Evolutionary conservation across 2,113 vertebrate species (phyloP), one percentile per base, ranked within the genome.

Genomic region (Centropus unirufus): DNA sequence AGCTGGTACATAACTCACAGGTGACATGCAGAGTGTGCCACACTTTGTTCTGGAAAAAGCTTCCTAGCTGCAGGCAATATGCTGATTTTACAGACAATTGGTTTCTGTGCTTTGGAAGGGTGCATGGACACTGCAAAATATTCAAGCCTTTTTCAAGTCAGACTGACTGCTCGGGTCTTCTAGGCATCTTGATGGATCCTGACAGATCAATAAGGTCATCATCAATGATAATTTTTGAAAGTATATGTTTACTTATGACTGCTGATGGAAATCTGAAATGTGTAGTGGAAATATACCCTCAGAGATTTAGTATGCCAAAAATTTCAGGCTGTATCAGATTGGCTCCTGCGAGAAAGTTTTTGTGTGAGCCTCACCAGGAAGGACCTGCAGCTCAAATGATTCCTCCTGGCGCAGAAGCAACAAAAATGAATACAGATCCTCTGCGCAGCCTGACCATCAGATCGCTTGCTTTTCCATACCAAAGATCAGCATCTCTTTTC

Each of bases 401-500:
- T 27, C 44, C 78, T 84, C n/a, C 39, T 76, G 63, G 58, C 22
- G 39, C 21, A 68, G 70, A 83, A 80, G 30, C 11, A 51, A 62
- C 47, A 79, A 84, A 84, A 87, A 49, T 36, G 12, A 57, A 62
- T 52, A 64, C 26, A 14, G 7, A 30, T 87, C 39, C 64, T 90
- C 46, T 39, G 21, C 40, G 23, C 2, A 2, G 49, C 58, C 70
- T 80, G 47, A 57, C 22, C 36, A 39, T 69, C 19, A 62, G 29
- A 76, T 82, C 47, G 24, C 40, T 49, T 8, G 1, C 14, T 70
- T 88, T 66, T 67, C 46, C 26, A 17, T 52, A 83, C 8, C 11
- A 39, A 63, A 85, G 32, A 77, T 70, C 59, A 88, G 24, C 20
- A 62, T 81, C 61, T 79, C 42, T 79, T 95, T 95, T 92, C 75